Evolutionary conservation across 1,140 invertebrate species (phyloP).

Genomic region (Luehdorfia chinensis): DNA sequence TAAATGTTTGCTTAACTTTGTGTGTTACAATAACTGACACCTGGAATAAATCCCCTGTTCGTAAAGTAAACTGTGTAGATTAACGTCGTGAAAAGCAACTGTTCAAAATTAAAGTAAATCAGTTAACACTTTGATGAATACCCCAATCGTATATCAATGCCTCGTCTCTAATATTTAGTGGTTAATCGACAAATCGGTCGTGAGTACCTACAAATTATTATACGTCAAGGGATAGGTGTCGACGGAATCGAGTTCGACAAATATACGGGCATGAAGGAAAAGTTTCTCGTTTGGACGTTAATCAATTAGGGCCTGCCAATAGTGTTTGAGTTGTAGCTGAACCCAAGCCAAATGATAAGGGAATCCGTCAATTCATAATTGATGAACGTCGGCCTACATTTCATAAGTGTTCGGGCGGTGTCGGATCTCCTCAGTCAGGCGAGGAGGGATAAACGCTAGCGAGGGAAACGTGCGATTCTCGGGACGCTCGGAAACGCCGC

Average conservation of each 20-base stretch:
- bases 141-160: too few species aligned
- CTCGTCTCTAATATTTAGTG: neutral
- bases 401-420: conserved; percentile 25
- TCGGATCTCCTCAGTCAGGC: conserved; percentile 37
- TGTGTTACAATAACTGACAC: too few species aligned
- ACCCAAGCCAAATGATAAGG: conserved; percentile 49
- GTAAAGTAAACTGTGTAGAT: too few species aligned
- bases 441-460: conserved; percentile 38
- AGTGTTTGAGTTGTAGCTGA: conserved; percentile 36
- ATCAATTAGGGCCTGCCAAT: conserved; percentile 29
- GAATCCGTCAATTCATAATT: conserved; percentile 22
- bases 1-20: too few species aligned
- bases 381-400: conserved; percentile 37
- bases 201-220: neutral
- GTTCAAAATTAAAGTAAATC: neutral
- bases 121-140: neutral
- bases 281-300: conserved; percentile 25
- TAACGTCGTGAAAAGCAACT: too few species aligned
- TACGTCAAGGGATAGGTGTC: neutral
- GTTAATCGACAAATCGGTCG: too few species aligned
- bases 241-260: neutral
- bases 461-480: conserved; percentile 48
- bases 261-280: conserved; percentile 26
- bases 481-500: conserved; percentile 61
- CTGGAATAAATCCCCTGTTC: too few species aligned